Conservation (phyloP, 2,797 vertebrate genomes). For the Xenentodon cancila region DNA sequence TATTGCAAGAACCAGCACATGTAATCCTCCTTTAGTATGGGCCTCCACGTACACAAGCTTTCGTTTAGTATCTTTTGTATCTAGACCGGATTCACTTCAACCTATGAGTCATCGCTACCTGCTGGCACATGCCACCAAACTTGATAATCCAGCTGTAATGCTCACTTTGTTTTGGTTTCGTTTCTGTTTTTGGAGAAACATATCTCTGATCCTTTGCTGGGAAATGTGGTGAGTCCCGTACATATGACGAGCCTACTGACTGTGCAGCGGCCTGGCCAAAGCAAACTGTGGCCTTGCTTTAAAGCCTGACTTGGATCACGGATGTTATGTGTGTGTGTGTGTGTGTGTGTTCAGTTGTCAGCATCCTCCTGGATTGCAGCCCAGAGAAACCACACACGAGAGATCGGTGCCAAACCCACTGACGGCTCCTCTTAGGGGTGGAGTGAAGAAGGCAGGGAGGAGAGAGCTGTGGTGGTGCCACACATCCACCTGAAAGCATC, state of each 20-base stretch:
- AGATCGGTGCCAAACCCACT: constrained; percentile 41
- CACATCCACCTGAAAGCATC: constrained; percentile 34
- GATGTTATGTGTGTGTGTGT: constrained; percentile 1
- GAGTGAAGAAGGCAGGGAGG: constrained; percentile 46
- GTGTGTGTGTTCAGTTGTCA: constrained; percentile 38
- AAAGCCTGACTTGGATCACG: constrained; percentile 25
- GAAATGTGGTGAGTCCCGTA: constrained; percentile 33
- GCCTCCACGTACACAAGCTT: constrained; percentile 2
- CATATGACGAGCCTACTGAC: constrained; percentile 30
- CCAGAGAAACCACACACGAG: constrained; percentile 51
- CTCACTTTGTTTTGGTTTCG: constrained; percentile 27
- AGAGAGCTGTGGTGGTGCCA: constrained; percentile 22
- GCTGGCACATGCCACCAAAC: constrained; percentile 36
- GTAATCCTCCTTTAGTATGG: neutral
- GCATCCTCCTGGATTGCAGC: constrained; percentile 60
- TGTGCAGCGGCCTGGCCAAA: constrained; percentile 44
- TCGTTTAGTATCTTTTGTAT: constrained; percentile 19
- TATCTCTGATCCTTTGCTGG: constrained; percentile 23
- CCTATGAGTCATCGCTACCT: constrained; percentile 40
- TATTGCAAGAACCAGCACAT: neutral
- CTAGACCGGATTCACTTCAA: constrained; percentile 15
- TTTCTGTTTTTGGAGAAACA: constrained; percentile 13
- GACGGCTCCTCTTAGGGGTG: constrained; percentile 58
- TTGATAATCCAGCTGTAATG: constrained; percentile 23
- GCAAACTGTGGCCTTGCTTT: constrained; percentile 59